A percentile compares a stretch with the other conserved stretches of the same genome.
phyloP scores from a whole-genome alignment of 2,888 invertebrate genomes.

The Ethmia dodecea region DNA sequence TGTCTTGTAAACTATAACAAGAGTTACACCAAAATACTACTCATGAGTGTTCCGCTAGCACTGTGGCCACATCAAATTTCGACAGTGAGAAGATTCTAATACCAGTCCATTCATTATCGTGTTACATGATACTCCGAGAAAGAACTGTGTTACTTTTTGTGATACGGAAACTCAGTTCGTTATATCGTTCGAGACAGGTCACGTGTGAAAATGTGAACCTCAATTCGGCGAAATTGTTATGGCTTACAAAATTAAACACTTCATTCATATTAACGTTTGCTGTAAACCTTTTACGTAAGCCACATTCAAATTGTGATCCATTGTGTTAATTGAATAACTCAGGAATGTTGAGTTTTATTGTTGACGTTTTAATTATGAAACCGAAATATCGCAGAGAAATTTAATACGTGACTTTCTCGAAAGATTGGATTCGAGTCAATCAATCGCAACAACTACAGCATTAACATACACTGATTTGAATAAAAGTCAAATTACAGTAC shows the following conservation, averaged over 20 bases:
- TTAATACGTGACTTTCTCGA: no score
- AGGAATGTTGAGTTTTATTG: slow-evolving; percentile 16
- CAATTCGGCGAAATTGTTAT: slow-evolving; percentile 32
- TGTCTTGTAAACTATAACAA: no score
- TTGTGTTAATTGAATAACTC: slow-evolving; percentile 53
- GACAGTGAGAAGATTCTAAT: slow-evolving; percentile 19
- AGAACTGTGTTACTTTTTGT: slow-evolving; percentile 16
- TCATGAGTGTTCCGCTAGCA: no score
- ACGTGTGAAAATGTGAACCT: slow-evolving; percentile 40
- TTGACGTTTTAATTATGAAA: slow-evolving; percentile 9
- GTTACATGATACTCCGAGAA: slow-evolving; percentile 31
- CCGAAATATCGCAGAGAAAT: no score
- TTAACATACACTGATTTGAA: no score
- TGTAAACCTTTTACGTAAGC: slow-evolving; percentile 51
- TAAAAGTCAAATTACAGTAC: no score
- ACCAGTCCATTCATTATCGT: slow-evolving; percentile 27
- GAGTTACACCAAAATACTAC: no score
- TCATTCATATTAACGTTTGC: slow-evolving; percentile 42
- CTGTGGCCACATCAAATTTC: slow-evolving; percentile 17
- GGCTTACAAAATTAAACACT: slow-evolving; percentile 50
- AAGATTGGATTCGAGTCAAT: no score
- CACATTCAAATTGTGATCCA: slow-evolving; percentile 42
- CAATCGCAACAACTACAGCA: no score
- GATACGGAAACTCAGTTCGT: slow-evolving; percentile 37
- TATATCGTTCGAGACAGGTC: slow-evolving; percentile 28